phyloP scores from a whole-genome alignment of 2,888 invertebrate species.

The Zaprionus obscuricornis region DNA sequence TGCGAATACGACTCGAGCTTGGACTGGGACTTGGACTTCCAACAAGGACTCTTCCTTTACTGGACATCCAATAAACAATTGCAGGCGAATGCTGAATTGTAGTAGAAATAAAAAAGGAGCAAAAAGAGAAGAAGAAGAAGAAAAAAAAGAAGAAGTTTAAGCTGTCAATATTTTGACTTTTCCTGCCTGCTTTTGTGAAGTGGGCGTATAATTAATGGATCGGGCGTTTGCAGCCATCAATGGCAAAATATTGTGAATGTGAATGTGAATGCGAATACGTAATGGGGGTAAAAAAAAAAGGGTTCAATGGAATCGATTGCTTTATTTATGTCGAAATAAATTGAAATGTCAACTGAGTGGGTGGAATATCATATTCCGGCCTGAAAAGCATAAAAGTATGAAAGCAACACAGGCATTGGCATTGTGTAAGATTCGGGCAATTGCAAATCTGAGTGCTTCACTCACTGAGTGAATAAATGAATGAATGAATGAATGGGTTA shows the following conservation, averaged over 20 bases:
- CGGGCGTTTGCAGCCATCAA: constrained; percentile 56
- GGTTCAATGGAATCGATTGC: constrained; percentile 61
- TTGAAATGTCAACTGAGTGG: constrained; percentile 78
- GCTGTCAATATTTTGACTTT: constrained; percentile 81
- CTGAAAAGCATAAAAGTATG: constrained; percentile 62
- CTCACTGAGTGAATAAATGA: no score
- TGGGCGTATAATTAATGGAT: constrained; percentile 81
- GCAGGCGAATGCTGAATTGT: constrained; percentile 49
- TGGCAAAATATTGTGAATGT: constrained; percentile 66
- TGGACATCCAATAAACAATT: no score
- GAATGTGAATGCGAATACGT: constrained; percentile 52
- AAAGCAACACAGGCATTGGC: constrained; percentile 47
- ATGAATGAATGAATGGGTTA: no score
- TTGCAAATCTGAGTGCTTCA: constrained; percentile 45
- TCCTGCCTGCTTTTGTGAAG: constrained; percentile 70
- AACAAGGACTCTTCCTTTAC: no score
- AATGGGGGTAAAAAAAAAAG: constrained; percentile 60
- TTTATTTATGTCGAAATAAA: constrained; percentile 74
- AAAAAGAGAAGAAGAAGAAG: no score
- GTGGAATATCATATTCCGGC: constrained; percentile 69
- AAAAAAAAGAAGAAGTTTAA: constrained; percentile 57
- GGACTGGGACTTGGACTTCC: constrained; percentile 5
- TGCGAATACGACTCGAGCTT: constrained; percentile 21
- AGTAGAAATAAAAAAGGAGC: constrained; percentile 11
- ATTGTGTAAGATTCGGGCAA: constrained; percentile 60